Conservation (phyloP, 2,113 vertebrate genomes). For the Grammomys surdaster region DNA sequence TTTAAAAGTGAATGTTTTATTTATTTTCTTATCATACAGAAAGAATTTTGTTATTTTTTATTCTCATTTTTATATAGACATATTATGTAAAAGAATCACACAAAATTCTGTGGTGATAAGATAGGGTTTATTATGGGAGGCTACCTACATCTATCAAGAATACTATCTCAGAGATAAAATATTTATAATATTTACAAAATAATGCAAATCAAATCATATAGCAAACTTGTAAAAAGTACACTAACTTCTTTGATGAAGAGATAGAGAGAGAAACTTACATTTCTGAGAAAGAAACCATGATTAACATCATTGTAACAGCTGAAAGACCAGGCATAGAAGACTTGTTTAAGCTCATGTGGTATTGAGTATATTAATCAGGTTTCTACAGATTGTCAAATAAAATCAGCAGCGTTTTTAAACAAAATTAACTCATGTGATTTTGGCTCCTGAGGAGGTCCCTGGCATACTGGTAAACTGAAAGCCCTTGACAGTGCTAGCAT, state of each 20-base stretch:
- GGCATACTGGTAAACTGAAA: neutral
- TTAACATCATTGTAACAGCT: neutral
- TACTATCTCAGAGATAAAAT: neutral
- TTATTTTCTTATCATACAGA: neutral
- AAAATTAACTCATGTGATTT: neutral
- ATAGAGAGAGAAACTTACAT: neutral
- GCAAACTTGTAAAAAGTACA: neutral
- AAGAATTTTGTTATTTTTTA: neutral
- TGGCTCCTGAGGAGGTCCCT: accelerated
- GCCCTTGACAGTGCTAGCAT: neutral
- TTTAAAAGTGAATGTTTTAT: conserved; percentile 2
- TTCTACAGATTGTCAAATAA: neutral
- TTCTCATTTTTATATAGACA: neutral
- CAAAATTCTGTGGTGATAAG: neutral
- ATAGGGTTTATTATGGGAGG: neutral
- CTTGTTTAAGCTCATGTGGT: neutral
- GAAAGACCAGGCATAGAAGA: neutral
- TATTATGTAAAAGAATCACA: neutral
- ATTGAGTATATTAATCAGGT: neutral
- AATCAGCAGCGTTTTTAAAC: too few species aligned
- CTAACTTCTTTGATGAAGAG: neutral
- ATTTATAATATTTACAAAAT: neutral
- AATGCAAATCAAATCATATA: neutral
- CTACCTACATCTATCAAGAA: neutral
- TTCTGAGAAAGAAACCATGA: neutral